These are phyloP conservation scores for Ecliptopera silaceata DNA, from an alignment of 2,888 invertebrate species.

Conservation along the genomic window DNA sequence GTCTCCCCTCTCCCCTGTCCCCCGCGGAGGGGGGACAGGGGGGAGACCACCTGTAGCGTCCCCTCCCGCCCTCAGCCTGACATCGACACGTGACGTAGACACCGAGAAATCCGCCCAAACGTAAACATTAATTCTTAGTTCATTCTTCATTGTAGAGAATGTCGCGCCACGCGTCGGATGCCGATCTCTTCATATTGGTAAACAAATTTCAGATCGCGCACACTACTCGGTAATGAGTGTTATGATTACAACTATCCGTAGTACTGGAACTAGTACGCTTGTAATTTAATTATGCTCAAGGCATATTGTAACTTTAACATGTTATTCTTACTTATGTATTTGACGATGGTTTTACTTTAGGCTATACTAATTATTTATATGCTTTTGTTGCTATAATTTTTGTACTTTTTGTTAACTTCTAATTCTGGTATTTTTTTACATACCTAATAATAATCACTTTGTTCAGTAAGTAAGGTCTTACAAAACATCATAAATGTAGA, in stretches of 20 bases:
- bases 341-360: no score
- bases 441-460: no score
- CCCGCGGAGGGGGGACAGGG: conserved; percentile 38
- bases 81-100: conserved; percentile 81
- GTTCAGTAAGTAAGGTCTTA: no score
- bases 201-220: conserved; percentile 65
- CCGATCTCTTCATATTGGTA: conserved; percentile 75
- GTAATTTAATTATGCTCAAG: conserved; percentile 69
- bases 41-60: conserved; percentile 74
- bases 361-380: no score
- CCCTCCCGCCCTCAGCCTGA: conserved; percentile 49
- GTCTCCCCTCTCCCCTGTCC: conserved; percentile 31
- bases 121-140: conserved; percentile 83
- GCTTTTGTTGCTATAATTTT: no score
- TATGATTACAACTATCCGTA: conserved; percentile 40
- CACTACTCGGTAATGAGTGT: conserved; percentile 42
- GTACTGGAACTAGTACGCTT: conserved; percentile 47
- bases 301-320: conserved; percentile 26
- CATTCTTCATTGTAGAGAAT: conserved; percentile 80
- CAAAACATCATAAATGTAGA: no score
- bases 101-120: conserved; percentile 80
- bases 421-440: no score
- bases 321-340: background rate
- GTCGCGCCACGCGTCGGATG: conserved; percentile 74
- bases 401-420: no score